Evolutionary conservation across 2,888 invertebrate species (phyloP), one percentile per base, ranked within the genome.

Genomic region (Scrobipalpa costella): DNA sequence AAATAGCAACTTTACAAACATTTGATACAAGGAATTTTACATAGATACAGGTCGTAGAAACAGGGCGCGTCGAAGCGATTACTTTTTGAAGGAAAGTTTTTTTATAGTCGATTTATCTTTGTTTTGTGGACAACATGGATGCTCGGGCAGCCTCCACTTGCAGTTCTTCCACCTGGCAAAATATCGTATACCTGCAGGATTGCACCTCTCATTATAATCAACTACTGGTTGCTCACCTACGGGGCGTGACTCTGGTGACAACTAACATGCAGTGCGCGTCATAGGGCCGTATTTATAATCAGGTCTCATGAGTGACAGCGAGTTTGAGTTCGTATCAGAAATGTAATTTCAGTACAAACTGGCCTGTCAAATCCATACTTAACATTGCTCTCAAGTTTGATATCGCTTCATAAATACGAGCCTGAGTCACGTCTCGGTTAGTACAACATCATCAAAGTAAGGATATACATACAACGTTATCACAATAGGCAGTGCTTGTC

Each of bases 101-200:
- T 88, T 90, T 87, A 89, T 90, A 80, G 83, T 78, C 71, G 83
- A 75, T 90, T 88, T 92, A 92, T 92, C 92, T 92, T 90, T 92
- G 92, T 86, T 92, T 92, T 88, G 92, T 92, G 88, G 93, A 93
- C 90, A 93, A 93, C 92, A 94, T 92, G 87, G 92, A 91, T 86
- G 93, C 93, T 92, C 94, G 92, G 88, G 94, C 93, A 88, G 93
- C 94, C 92, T 95, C 95, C 90, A 94, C 93, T 93, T 95, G 95
- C 92, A 95, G 94, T 93, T 95, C 95, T 92, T 95, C 95, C 95
- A 95, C 95, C 93, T 95, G 95, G 93, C 95, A 95, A 94, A 95
- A 95, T 92, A 95, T 95, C 92, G 95, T 94, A 93, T 95, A 95
- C 93, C 94, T 94, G 93, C 91, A 90, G 92, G 90, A 91, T 91